Evolutionary conservation across 2,888 invertebrate species (phyloP), one percentile per base, ranked within the genome.

Genomic region (Drepanosiphum platanoidis): DNA sequence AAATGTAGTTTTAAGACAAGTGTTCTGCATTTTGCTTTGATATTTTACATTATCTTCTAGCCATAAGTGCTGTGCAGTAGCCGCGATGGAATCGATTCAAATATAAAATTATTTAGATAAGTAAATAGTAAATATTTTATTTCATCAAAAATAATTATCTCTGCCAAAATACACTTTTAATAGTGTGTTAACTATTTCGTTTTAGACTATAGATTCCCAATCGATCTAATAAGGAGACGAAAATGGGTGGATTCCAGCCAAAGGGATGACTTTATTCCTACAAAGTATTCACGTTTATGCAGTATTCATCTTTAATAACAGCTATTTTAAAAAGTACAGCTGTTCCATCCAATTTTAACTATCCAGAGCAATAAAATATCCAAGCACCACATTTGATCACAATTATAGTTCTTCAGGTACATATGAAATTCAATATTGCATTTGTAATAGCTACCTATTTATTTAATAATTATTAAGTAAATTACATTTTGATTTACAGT

Each of bases 141-240:
- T n/a, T 58, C 22, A 22, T 58, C 58, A 58, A 58, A 58, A 58
- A 58, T 58, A 58, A 58, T 58, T 58, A 58, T 18, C 22, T 58
- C 22, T 58, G 22, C 58, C 22, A 7, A 58, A 58, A 58, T 58
- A 58, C 58, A 22, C 70, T 36, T 70, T 36, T 36, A 70, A 70
- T 70, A n/a, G n/a, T 70, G 36, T 70, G 70, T n/a, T 70, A n/a
- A 9, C n/a, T 36, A 39, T 70, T 70, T 70, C n/a, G 70, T 70
- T 70, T 70, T 70, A 11, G 36, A 70, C n/a, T 70, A 70, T 70
- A 70, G 70, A 70, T 70, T 70, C 1, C 70, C 70, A 36, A 36
- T n/a, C 36, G 70, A 70, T 70, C 36, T 36, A n/a, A 11, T 70
- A n/a, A 36, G 70, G 70, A 70, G 11, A 70, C 36, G 36, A 70